phyloP scores from a whole-genome alignment of 1,140 invertebrate species.

The Lepidurus packardi region DNA sequence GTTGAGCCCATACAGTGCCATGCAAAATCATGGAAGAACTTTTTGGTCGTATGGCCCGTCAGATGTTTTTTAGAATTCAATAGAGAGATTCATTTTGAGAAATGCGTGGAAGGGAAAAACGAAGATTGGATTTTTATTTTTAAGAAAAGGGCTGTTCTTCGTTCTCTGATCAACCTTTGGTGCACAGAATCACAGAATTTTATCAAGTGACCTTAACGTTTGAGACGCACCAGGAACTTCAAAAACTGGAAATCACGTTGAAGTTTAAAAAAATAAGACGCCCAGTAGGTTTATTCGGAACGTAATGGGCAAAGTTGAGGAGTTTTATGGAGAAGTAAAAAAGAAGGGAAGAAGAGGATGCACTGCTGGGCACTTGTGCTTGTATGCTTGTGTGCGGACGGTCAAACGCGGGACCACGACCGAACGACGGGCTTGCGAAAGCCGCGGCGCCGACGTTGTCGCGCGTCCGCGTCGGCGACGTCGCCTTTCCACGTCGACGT shows the following conservation, averaged over 20 bases:
- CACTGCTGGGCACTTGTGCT: constrained; percentile 9
- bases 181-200: too few relatives aligned
- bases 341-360: background rate
- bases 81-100: background rate
- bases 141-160: too few relatives aligned
- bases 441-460: constrained; percentile 16
- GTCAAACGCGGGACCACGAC: background rate
- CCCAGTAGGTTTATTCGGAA: background rate
- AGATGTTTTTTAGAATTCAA: background rate
- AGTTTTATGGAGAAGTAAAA: too few relatives aligned
- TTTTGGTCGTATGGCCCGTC: background rate
- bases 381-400: background rate
- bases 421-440: background rate
- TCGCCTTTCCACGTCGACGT: background rate
- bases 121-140: too few relatives aligned
- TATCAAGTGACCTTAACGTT: too few relatives aligned
- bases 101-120: background rate
- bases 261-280: background rate
- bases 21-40: constrained; percentile 11
- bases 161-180: too few relatives aligned
- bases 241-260: too few relatives aligned
- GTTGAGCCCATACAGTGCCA: constrained; percentile 14
- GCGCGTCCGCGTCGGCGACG: constrained; percentile 19
- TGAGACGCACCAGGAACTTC: too few relatives aligned
- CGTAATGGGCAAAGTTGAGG: background rate